Base-by-base conservation (phyloP, 2,113 vertebrate genomes). In the Lathamus discolor region DNA sequence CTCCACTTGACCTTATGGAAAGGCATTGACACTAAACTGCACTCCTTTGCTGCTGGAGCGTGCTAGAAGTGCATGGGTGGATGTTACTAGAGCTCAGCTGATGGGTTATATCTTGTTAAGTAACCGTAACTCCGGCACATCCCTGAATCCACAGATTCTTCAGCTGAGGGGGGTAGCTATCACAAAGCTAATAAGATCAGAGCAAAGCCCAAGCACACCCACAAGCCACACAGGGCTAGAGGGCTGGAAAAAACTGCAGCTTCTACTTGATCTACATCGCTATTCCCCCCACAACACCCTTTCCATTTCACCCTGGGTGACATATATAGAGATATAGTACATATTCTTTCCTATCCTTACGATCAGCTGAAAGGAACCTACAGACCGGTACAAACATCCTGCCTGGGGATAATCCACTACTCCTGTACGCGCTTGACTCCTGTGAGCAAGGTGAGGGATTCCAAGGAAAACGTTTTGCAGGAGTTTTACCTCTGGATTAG, bases 381-480 rank as follows among this genome's bases (percentile, higher is more conserved):
- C 33, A 78, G 73, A 54, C 39, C 52, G 52, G 37, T 20, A 52
- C 25, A 86, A 74, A 88, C 2, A 5, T 49, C 70, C 83, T 78
- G 70, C 61, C 39, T 52, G 64, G 10, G 69, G 46, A 81, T 62
- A 73, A 82, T 57, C 33, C 37, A 37, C 73, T 86, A 49, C 23
- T 44, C 19, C 83, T 73, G 5, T 52, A 22, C 61, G 69, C 64
- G 27, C 61, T 46, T 82, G 66, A 78, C 57, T 86, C 28, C 18
- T 35, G 37, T 31, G 18, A 80, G 29, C 49, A 81, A 78, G 29
- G 46, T 49, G 43, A 96, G 39, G 43, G 82, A 52, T 46, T 93
- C 73, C 69, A 94, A 91, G 74, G 78, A 95, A 93, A 95, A 91
- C 62, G 63, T 17, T 85, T 83, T 75, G 59, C 48, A 81, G 79